Evolutionary conservation across 2,113 vertebrate species (phyloP), one percentile per base, ranked within the genome.

Genomic region (Apistogramma diplotaenia): DNA sequence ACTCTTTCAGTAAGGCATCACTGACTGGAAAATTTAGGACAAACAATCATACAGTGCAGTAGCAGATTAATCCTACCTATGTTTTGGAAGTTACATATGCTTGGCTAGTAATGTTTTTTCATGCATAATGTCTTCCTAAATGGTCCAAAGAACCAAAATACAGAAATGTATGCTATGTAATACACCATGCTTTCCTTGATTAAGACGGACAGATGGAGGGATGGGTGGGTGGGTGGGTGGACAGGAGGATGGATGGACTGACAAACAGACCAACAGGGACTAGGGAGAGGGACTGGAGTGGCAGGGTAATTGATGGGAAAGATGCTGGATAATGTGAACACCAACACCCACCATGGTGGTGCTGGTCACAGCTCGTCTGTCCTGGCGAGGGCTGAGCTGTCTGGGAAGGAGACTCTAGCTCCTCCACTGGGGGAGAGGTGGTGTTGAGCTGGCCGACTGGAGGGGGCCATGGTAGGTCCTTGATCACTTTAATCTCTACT

Each of bases 401-500:
- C 89, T 89, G 94, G 40, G 93, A 87, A 57, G 93, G 92, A 86
- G 92, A 93, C 87, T 95, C 95, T 73, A 90, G 96, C 87, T 94
- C 94, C 18, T 97, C 96, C 9, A 83, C 96, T 2, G 74, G 95
- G 81, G 95, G 95, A 82, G 96, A 93, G 83, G 94, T 93, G 78
- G 96, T 97, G 95, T 97, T 96, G 80, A 99, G 97, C 94, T 99
- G 98, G 93, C 98, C 98, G 76, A 99, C 98, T 0, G 98, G 98
- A 2, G 97, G 98, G 81, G 98, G 98, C 98, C 98, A 99, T 16
- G 98, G 98, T 91, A 99, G 96, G 94, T 99, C 97, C 97, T 98
- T 97, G 95, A 98, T 98, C 94, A 98, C 97, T 96, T 99, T 99
- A 96, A 99, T 99, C 96, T 99, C 98, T 95, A 99, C 97, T 99